Evolutionary conservation across 2,888 invertebrate genomes (phyloP).

Genomic region (Sericinus montela): DNA sequence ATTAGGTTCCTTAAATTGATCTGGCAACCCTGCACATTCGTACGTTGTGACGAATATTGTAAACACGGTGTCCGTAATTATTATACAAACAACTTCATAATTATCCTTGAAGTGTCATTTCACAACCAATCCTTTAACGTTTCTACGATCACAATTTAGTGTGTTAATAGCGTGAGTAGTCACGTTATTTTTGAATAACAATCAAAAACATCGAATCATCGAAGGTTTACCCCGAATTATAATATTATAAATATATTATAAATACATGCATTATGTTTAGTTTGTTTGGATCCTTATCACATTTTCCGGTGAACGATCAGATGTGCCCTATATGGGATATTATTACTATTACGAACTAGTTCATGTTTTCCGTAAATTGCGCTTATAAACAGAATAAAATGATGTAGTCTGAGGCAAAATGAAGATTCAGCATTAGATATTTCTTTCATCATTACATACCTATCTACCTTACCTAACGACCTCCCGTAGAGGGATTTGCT

Average conservation of each 20-base stretch:
- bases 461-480: too few species aligned
- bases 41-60: slow-evolving; percentile 10
- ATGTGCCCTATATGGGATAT: slow-evolving; percentile 10
- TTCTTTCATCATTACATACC: too few species aligned
- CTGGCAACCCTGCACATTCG: slow-evolving; percentile 1
- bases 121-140: slow-evolving; percentile 10
- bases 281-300: neutral
- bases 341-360: slow-evolving; percentile 7
- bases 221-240: too few species aligned
- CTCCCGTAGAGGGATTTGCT: too few species aligned
- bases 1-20: too few species aligned
- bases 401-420: too few species aligned
- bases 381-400: too few species aligned
- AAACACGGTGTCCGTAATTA: slow-evolving; percentile 15
- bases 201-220: too few species aligned
- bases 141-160: slow-evolving; percentile 1
- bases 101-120: slow-evolving; percentile 14
- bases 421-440: too few species aligned
- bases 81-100: slow-evolving; percentile 17
- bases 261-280: neutral
- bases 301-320: slow-evolving; percentile 1
- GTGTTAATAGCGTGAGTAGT: too few species aligned
- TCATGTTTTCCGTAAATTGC: slow-evolving; percentile 4
- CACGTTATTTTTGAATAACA: too few species aligned
- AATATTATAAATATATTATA: too few species aligned